Evolutionary conservation across 2,888 invertebrate species (phyloP).

Genomic region (Dasypogon diadema): DNA sequence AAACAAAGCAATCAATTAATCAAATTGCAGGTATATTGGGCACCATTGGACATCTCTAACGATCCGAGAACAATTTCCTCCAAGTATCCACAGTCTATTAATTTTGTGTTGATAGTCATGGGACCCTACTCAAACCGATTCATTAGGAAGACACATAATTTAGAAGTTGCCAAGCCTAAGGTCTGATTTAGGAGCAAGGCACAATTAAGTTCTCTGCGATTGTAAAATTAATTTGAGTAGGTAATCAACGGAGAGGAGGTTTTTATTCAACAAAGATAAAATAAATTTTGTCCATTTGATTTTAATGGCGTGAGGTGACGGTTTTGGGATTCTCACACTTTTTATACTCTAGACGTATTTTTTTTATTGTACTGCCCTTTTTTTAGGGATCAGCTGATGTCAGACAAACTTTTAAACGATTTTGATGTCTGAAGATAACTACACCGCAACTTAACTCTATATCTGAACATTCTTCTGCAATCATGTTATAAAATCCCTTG

Average conservation of each 20-base stretch:
- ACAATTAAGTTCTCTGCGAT: conserved; percentile 10
- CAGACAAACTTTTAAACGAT: no score
- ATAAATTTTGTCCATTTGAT: not conserved
- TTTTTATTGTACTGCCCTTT: no score
- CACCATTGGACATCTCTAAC: conserved; percentile 7
- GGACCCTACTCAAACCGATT: conserved; percentile 11
- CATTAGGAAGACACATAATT: conserved; percentile 25
- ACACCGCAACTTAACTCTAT: no score
- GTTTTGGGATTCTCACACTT: no score
- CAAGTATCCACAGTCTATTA: conserved; percentile 31
- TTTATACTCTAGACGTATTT: no score
- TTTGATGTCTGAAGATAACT: no score
- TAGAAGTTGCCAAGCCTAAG: conserved; percentile 36
- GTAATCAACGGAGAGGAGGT: conserved; percentile 4
- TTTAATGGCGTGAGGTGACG: not conserved
- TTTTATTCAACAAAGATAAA: not conserved
- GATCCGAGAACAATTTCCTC: conserved; percentile 9
- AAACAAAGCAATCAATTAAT: conserved; percentile 43
- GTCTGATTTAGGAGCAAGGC: not conserved
- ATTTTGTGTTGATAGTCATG: conserved; percentile 36
- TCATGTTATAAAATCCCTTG: no score
- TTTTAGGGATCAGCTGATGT: no score
- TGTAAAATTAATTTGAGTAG: conserved; percentile 24
- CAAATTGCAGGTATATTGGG: conserved; percentile 31
- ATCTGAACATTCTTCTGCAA: no score